Conservation (phyloP, 2,888 invertebrate species). For the Oxytorus armatus region DNA sequence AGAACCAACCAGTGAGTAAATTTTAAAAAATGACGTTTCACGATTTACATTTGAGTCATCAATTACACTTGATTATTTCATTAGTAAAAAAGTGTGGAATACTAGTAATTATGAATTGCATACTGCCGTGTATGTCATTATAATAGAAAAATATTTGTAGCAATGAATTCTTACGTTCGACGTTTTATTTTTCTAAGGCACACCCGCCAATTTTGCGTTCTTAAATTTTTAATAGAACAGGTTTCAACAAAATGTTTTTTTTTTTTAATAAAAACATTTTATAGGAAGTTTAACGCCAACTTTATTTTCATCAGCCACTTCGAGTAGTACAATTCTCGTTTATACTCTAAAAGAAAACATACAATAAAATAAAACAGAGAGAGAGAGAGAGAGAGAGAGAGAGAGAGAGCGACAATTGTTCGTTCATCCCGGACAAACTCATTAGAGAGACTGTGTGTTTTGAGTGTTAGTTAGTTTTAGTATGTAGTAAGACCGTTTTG, state of each 20-base stretch:
- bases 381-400: slow-evolving; percentile 12
- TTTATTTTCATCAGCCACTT: slow-evolving; percentile 71
- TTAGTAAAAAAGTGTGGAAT: too few relatives aligned
- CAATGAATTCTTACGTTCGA: too few relatives aligned
- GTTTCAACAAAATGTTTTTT: neutral
- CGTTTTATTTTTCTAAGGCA: too few relatives aligned
- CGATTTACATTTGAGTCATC: too few relatives aligned
- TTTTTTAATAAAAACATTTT: slow-evolving; percentile 19
- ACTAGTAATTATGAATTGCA: too few relatives aligned
- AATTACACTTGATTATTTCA: too few relatives aligned
- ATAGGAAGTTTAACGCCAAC: slow-evolving; percentile 70
- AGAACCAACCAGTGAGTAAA: too few relatives aligned
- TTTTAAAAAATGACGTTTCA: too few relatives aligned
- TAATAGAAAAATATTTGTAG: too few relatives aligned
- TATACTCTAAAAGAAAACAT: slow-evolving; percentile 63
- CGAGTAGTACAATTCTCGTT: slow-evolving; percentile 68
- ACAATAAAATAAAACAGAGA: slow-evolving; percentile 30
- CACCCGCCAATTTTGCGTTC: too few relatives aligned
- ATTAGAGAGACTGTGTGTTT: slow-evolving; percentile 24
- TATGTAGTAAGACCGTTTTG: slow-evolving; percentile 61
- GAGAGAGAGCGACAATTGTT: slow-evolving; percentile 32
- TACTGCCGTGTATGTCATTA: too few relatives aligned
- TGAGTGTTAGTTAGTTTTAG: slow-evolving; percentile 33
- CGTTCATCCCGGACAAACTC: slow-evolving; percentile 42
- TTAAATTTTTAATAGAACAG: neutral